Evolutionary conservation across 2,113 vertebrate genomes (phyloP).

Genomic region (Mugil cephalus): DNA sequence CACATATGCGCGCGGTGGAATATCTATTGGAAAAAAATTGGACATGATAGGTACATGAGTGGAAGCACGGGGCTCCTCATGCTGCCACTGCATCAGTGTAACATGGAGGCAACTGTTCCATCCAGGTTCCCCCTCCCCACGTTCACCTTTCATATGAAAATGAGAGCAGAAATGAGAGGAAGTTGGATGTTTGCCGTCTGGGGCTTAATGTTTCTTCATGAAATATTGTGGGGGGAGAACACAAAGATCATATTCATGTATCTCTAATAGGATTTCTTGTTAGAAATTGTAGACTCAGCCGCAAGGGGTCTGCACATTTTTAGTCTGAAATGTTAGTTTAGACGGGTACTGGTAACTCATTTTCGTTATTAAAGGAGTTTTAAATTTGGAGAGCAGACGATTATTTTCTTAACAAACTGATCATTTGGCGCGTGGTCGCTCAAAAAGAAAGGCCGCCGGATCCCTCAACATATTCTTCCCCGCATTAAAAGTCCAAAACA

Average conservation of each 20-base stretch:
- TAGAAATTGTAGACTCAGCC: slow-evolving; percentile 51
- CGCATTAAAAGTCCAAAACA: too few species aligned
- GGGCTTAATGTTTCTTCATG: slow-evolving; percentile 65
- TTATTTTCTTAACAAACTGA: background rate
- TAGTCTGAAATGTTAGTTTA: slow-evolving; percentile 17
- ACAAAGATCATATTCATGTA: slow-evolving; percentile 65
- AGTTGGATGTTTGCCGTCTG: slow-evolving; percentile 70
- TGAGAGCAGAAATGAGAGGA: slow-evolving; percentile 70
- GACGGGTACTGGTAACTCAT: slow-evolving; percentile 9
- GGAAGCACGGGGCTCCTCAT: slow-evolving; percentile 59
- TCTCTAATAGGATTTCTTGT: slow-evolving; percentile 71
- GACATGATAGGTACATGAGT: slow-evolving; percentile 82
- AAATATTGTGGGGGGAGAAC: slow-evolving; percentile 53
- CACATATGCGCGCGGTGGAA: slow-evolving; percentile 45
- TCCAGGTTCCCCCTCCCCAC: slow-evolving; percentile 33
- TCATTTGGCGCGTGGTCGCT: background rate
- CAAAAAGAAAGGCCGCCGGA: background rate
- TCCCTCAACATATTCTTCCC: too few species aligned
- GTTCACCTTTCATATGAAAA: slow-evolving; percentile 75
- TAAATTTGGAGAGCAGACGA: background rate
- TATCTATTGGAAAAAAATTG: slow-evolving; percentile 74
- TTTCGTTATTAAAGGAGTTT: slow-evolving; percentile 7
- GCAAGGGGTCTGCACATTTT: slow-evolving; percentile 24
- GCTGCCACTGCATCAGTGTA: slow-evolving; percentile 49
- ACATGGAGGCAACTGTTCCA: slow-evolving; percentile 45